A percentile compares a stretch with the other conserved stretches of the same genome.
phyloP scores from a whole-genome alignment of 2,888 invertebrate species.

The Anodontia alba region DNA sequence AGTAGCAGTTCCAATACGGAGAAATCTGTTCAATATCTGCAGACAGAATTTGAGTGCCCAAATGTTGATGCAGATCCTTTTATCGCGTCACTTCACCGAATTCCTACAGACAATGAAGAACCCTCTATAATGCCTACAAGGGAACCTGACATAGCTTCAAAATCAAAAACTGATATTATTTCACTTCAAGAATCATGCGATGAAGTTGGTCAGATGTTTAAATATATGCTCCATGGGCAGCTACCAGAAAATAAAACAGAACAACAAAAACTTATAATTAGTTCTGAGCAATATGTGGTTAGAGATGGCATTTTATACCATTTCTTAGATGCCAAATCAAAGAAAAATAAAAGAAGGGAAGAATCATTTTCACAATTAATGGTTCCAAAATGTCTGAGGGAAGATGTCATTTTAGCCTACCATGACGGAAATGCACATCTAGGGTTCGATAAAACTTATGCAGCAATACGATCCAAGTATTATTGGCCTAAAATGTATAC shows the following conservation, averaged over 20 bases:
- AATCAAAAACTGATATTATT: constrained; percentile 4
- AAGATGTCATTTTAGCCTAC: constrained; percentile 30
- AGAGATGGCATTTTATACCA: constrained; percentile 25
- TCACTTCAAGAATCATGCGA: constrained; percentile 29
- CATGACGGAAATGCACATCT: constrained; percentile 26
- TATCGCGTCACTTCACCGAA: constrained; percentile 21
- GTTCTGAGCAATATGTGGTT: constrained; percentile 35
- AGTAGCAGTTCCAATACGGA: not conserved
- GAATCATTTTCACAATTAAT: constrained; percentile 22
- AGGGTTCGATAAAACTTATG: constrained; percentile 41
- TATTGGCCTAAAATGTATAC: constrained; percentile 52
- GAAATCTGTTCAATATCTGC: not conserved
- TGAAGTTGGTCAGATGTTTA: constrained; percentile 24
- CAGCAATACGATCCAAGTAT: constrained; percentile 37
- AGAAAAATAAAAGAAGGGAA: constrained; percentile 7
- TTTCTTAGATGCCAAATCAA: constrained; percentile 17
- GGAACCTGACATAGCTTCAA: not conserved
- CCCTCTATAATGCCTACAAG: not conserved
- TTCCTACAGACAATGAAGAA: constrained; percentile 17
- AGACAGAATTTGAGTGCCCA: not conserved
- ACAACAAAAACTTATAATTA: not conserved
- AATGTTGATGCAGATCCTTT: not conserved
- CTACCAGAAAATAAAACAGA: constrained; percentile 9
- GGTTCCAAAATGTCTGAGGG: constrained; percentile 18
- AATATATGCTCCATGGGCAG: constrained; percentile 19